Conservation (phyloP, 2,888 invertebrate genomes). For the Creontiades dilutus region DNA sequence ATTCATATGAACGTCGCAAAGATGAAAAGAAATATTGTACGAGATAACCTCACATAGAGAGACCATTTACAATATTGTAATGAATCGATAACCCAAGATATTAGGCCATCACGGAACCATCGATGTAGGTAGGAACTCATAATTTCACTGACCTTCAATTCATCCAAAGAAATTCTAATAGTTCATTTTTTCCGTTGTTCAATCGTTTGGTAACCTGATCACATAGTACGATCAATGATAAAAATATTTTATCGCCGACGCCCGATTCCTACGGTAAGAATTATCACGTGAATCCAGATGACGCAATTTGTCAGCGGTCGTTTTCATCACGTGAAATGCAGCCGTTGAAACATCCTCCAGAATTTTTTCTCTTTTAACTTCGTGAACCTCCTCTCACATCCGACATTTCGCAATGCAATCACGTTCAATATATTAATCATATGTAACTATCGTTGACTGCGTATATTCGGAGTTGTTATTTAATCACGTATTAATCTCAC, state of each 20-base stretch:
- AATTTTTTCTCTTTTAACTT: too few species aligned
- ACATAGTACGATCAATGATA: neutral
- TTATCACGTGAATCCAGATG: neutral
- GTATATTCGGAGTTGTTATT: neutral
- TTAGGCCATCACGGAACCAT: too few species aligned
- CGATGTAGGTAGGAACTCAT: too few species aligned
- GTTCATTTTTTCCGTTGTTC: too few species aligned
- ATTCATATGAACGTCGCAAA: too few species aligned
- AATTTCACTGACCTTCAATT: too few species aligned
- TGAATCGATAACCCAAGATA: too few species aligned
- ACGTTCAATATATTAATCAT: neutral
- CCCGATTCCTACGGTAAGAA: neutral
- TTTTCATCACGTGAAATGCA: conserved; percentile 6
- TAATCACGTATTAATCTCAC: neutral
- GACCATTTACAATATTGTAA: too few species aligned
- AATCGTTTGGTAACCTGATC: too few species aligned
- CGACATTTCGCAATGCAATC: neutral
- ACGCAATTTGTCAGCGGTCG: neutral
- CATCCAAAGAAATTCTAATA: too few species aligned
- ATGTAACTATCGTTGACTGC: neutral
- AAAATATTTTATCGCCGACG: neutral
- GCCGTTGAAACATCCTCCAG: neutral
- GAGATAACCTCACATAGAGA: too few species aligned
- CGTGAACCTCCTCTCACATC: neutral
- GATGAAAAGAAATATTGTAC: too few species aligned